phyloP scores from a whole-genome alignment of 2,797 vertebrate genomes.

The Ambastaia sidthimunki region DNA sequence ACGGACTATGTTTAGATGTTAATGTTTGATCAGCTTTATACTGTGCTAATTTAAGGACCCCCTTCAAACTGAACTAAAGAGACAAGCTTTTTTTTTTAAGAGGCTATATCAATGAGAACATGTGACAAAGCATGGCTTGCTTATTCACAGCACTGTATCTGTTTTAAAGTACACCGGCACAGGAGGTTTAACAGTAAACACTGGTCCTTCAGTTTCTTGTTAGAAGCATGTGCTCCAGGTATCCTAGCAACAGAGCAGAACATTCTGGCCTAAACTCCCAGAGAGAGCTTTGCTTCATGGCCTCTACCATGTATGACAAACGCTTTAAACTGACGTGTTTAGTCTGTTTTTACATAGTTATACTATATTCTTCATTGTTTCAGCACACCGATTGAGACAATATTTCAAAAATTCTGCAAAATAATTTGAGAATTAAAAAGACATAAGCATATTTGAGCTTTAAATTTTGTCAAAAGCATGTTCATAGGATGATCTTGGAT shows the following conservation, averaged over 20 bases:
- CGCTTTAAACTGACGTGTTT: not conserved
- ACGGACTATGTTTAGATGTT: not conserved
- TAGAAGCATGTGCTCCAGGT: conserved; percentile 62
- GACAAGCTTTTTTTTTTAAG: not conserved
- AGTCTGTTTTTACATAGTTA: too few species aligned
- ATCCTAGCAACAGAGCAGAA: conserved; percentile 64
- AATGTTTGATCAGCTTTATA: not conserved
- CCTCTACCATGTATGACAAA: not conserved
- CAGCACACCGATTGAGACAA: too few species aligned
- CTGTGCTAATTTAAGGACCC: not conserved
- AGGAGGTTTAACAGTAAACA: conserved; percentile 57
- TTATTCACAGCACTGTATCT: not conserved
- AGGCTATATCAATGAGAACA: not conserved
- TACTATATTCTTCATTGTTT: too few species aligned
- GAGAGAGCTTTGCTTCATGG: conserved; percentile 35
- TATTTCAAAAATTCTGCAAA: too few species aligned
- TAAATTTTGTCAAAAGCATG: too few species aligned
- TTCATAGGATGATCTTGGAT: too few species aligned
- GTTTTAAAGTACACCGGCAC: conserved; percentile 43
- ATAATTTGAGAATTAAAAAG: too few species aligned
- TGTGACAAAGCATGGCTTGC: not conserved
- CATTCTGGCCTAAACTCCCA: conserved; percentile 57
- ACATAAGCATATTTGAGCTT: too few species aligned
- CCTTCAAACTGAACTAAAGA: not conserved
- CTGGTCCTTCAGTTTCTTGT: conserved; percentile 51